Evolutionary conservation across 30 jellyfish, hydroid and myxozoan genomes (phyloP), one percentile per base, ranked within the genome.

Genomic region (Clytia hemisphaerica): DNA sequence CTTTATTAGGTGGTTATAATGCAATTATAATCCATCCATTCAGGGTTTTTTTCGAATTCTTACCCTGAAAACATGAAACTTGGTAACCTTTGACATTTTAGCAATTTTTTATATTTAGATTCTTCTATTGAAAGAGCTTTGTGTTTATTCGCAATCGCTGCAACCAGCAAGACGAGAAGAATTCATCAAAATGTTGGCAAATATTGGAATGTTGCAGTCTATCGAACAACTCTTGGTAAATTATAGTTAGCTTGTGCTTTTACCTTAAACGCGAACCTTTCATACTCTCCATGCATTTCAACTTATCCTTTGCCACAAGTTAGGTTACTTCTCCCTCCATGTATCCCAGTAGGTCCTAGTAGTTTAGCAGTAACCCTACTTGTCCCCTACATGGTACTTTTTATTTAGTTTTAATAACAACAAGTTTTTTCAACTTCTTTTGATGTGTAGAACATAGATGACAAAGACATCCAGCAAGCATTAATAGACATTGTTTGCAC

Each of bases 141-240:
- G 97, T 45, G 77, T 54, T 26, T 71, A 79, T 29, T 88, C 97
- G 26, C 97, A 88, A 54, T 66, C 93, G 0, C 33, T 88, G 70
- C 97, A 88, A 62, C 97, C 73, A 64, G 83, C 69, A 27, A 88
- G 55, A 45, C 70, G 97, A 46, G 97, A 79, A 33, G 48, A 76
- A 9, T 88, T 88, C 55, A 24, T 88, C 33, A 80, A 88, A 93
- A 78, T 82, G 1, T 47, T 84, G 22, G 66, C 95, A 30, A 85
- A 80, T 0, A 88, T 76, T 77, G 95, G 95, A 12, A 62, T 84
- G 5, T 76, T 84, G 57, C 68, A 83, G 27, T 46, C 95, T 7
- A 33, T 84, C 58, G 92, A 49, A 51, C 73, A 77, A 54, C 55
- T 84, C 18, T n/a, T 84, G 84, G 95, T 76, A 61, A 69, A 84